Conservation (phyloP, 2,888 invertebrate genomes). For the Artemia sinica region DNA sequence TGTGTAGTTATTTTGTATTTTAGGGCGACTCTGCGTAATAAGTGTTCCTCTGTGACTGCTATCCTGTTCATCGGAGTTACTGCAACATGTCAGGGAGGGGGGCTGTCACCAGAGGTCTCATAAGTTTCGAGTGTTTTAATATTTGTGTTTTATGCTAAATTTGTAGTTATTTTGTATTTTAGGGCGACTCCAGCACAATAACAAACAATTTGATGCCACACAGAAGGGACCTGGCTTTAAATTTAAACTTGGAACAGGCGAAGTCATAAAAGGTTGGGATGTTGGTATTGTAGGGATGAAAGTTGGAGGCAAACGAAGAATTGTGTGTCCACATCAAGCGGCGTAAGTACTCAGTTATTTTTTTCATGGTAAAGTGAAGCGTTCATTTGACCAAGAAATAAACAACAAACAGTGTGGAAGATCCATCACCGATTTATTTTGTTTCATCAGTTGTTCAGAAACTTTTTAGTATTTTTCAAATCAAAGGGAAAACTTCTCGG, state of each 20-base stretch:
- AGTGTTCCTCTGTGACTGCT: too few species aligned
- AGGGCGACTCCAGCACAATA: constrained; percentile 60
- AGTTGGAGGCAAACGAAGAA: constrained; percentile 71
- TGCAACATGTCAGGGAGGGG: neutral
- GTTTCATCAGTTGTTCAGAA: too few species aligned
- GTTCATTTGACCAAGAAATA: too few species aligned
- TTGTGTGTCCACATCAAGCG: constrained; percentile 64
- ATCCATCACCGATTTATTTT: too few species aligned
- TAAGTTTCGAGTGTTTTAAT: neutral
- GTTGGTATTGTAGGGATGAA: constrained; percentile 78
- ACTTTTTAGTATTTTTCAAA: too few species aligned
- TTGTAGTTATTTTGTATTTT: constrained; percentile 30
- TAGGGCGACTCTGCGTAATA: too few species aligned
- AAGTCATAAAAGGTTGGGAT: constrained; percentile 84
- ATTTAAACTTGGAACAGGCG: constrained; percentile 62
- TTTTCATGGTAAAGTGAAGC: too few species aligned
- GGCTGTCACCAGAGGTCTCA: neutral
- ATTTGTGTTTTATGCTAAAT: neutral
- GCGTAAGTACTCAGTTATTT: constrained; percentile 45
- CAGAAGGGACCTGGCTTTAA: constrained; percentile 61
- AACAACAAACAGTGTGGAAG: too few species aligned
- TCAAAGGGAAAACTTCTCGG: too few species aligned
- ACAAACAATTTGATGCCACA: constrained; percentile 67
- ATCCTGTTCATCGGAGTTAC: too few species aligned
- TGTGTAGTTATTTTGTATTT: too few species aligned